These are phyloP conservation scores for Ellobius talpinus DNA, from an alignment of 2,113 vertebrate species.

Conservation along the genomic window DNA sequence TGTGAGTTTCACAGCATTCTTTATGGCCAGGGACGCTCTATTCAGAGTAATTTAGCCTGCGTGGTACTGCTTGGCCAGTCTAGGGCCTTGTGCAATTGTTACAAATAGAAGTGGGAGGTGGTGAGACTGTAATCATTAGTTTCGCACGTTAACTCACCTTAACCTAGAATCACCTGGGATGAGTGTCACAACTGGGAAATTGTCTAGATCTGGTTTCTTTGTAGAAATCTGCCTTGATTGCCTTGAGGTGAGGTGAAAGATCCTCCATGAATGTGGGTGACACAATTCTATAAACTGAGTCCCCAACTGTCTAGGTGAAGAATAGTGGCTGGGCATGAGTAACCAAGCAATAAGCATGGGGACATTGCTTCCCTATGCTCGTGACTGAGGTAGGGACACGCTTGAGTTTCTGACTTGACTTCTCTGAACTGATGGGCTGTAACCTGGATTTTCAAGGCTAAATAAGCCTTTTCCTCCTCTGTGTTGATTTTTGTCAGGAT, in stretches of 20 bases:
- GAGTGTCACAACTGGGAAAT: neutral
- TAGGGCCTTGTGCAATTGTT: neutral
- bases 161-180: neutral
- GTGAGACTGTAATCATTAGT: neutral
- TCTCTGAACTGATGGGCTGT: neutral
- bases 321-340: neutral
- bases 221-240: neutral
- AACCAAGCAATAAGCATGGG: neutral
- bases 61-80: neutral
- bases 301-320: neutral
- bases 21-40: neutral
- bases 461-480: neutral
- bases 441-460: neutral
- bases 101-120: neutral
- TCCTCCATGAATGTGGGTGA: neutral
- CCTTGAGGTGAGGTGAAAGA: neutral
- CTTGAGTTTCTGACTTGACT: neutral
- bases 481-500: neutral
- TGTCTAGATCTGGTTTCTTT: neutral
- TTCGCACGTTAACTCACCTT: neutral
- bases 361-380: neutral
- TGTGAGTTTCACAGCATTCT: neutral
- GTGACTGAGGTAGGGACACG: no score
- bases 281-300: neutral
- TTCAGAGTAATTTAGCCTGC: neutral